Evolutionary conservation across 2,888 invertebrate species (phyloP).

Genomic region (Pristionchus entomophagus): DNA sequence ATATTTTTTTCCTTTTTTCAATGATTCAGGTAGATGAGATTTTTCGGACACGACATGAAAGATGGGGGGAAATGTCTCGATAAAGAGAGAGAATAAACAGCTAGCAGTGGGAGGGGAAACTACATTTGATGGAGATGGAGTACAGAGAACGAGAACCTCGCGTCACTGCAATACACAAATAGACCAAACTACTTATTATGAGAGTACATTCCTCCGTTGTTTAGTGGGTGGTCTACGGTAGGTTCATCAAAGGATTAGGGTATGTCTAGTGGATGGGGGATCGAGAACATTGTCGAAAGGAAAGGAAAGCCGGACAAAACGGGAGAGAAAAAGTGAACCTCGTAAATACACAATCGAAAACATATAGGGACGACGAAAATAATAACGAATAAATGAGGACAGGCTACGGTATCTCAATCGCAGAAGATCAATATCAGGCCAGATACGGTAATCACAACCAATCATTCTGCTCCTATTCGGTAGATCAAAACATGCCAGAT

Average conservation of each 20-base stretch:
- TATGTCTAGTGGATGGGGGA: background rate
- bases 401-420: slow-evolving; percentile 21
- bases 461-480: background rate
- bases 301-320: slow-evolving; percentile 15
- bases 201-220: slow-evolving; percentile 10
- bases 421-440: background rate
- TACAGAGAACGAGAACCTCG: background rate
- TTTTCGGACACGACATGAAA: slow-evolving; percentile 5
- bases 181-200: slow-evolving; percentile 11
- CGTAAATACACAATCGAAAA: slow-evolving; percentile 29
- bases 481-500: background rate
- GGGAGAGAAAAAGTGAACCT: slow-evolving; percentile 35
- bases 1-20: slow-evolving; percentile 29
- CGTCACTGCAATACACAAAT: slow-evolving; percentile 7
- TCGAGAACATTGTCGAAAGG: slow-evolving; percentile 17
- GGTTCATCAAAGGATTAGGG: background rate
- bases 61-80: slow-evolving; percentile 23
- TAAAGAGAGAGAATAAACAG: background rate
- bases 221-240: background rate
- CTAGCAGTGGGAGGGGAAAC: slow-evolving; percentile 24
- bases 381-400: background rate
- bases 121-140: background rate
- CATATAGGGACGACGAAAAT: background rate
- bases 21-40: slow-evolving; percentile 13
- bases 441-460: slow-evolving; percentile 18